Conservation (phyloP, 2,113 vertebrate species). For the Carassius gibelio region DNA sequence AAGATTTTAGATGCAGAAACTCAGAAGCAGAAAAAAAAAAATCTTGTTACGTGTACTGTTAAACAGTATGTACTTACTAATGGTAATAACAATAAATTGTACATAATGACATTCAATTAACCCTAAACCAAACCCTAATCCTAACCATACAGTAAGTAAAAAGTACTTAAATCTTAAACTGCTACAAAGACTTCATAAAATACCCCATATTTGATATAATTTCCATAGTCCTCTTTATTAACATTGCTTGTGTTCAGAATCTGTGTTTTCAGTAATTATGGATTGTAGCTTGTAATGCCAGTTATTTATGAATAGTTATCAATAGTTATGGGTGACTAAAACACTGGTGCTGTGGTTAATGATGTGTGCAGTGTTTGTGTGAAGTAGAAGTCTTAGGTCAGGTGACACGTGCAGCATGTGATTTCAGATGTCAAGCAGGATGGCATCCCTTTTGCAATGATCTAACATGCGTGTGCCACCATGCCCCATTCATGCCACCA, state of each 20-base stretch:
- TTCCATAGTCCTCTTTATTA: background rate
- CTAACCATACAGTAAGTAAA: too few species aligned
- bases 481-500: conserved; percentile 54
- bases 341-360: background rate
- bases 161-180: background rate
- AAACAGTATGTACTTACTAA: too few species aligned
- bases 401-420: background rate
- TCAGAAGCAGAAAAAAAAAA: too few species aligned
- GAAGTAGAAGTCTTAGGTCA: background rate
- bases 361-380: background rate
- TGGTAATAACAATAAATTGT: background rate
- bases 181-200: background rate
- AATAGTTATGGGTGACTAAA: background rate
- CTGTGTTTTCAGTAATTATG: background rate
- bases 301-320: background rate
- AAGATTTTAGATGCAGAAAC: background rate
- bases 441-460: conserved; percentile 9
- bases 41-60: too few species aligned
- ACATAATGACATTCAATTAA: background rate
- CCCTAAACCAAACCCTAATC: too few species aligned
- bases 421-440: background rate
- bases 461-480: conserved; percentile 28
- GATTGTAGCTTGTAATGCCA: background rate
- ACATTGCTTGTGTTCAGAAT: background rate
- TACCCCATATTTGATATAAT: background rate